Evolutionary conservation across 2,113 vertebrate species (phyloP), one percentile per base, ranked within the genome.

Genomic region (Boulengeromyrus knoepffleri): DNA sequence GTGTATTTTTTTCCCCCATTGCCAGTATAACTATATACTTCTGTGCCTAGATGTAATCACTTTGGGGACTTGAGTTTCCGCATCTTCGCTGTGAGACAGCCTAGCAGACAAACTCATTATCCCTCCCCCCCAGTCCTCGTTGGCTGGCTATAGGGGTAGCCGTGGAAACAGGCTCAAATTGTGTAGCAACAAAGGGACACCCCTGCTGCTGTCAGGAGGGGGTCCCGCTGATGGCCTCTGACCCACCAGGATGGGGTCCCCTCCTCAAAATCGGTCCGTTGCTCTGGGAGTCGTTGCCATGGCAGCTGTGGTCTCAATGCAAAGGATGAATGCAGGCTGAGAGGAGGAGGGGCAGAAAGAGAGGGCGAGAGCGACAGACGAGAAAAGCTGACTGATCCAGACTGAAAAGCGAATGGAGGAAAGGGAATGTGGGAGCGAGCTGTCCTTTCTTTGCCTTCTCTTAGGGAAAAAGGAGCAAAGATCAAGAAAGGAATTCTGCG

Each of bases 81-180:
- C 87, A 12, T 39, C 83, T 88, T 86, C 90, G 88, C 74, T 49
- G 47, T 84, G 49, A 47, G 36, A 89, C 39, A n/a, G 85, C 62
- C 50, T 53, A 88, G 49, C 49, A 58, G 50, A 89, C 50, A 80
- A 31, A 52, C 80, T 62, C 92, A 93, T 92, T 84, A 89, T 66
- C 21, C 77, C 58, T 27, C 84, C 47, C 46, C 53, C 74, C 36
- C 50, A 88, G 86, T 87, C 89, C 91, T 93, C 95, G 93, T 90
- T 91, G 10, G 36, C 91, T 92, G 93, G 94, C 91, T 93, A 95
- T 94, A 92, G 92, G 92, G 89, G 95, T 96, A 96, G 93, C 96
- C 94, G 74, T 88, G 95, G 96, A 94, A 96, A 96, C 95, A 0
- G 87, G 91, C 95, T 94, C 93, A 94, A 92, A 96, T 96, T 96